Percentiles rank a stretch among this genome's conserved stretches.
phyloP scores from a whole-genome alignment of 2,113 vertebrate species.

The Petromus typicus region DNA sequence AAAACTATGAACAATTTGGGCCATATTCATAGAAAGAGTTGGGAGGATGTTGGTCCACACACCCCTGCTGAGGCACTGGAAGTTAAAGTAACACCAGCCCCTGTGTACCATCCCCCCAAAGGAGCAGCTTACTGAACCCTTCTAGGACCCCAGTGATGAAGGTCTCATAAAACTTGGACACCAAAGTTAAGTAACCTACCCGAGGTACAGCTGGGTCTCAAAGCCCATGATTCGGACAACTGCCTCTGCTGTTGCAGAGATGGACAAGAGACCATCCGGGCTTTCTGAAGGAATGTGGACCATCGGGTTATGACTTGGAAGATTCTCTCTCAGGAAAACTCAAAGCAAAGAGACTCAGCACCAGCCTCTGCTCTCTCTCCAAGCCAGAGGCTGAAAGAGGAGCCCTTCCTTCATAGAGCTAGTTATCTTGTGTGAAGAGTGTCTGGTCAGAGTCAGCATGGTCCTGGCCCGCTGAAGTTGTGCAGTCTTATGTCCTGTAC shows the following conservation, averaged over 20 bases:
- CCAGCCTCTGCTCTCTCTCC: background rate
- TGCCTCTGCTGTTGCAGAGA: background rate
- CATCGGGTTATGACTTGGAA: background rate
- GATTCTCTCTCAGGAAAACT: background rate
- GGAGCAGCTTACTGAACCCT: background rate
- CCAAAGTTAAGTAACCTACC: background rate
- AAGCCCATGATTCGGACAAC: no score
- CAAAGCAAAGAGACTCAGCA: background rate
- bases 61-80: background rate
- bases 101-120: background rate
- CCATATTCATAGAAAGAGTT: background rate
- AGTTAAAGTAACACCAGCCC: background rate
- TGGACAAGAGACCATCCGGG: background rate
- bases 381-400: background rate
- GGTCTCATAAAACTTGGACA: background rate
- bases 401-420: no score
- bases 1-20: background rate
- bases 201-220: background rate
- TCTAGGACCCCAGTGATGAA: background rate
- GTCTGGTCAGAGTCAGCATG: background rate
- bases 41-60: background rate
- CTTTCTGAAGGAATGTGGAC: background rate
- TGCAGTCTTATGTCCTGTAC: background rate
- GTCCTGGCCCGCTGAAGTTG: background rate
- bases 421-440: fast-evolving